phyloP scores from a whole-genome alignment of 2,888 invertebrate species.

The Vandiemenella viatica region DNA sequence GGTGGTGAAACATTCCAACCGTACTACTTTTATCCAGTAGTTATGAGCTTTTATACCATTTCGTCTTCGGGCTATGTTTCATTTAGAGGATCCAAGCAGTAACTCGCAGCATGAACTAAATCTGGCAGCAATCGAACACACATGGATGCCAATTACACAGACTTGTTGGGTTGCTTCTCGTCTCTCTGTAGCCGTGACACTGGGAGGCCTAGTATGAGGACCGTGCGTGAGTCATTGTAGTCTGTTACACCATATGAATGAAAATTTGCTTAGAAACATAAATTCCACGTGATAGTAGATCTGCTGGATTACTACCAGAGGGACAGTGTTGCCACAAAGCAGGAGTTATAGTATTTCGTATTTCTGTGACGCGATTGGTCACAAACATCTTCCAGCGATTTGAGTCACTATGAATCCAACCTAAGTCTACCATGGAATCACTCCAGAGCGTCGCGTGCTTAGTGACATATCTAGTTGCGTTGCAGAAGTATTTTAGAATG shows the following conservation, averaged over 20 bases:
- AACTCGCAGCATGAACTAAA: not conserved
- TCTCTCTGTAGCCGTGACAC: not conserved
- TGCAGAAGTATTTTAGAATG: no score
- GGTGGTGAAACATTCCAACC: not conserved
- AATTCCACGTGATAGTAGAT: not conserved
- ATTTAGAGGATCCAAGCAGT: no score
- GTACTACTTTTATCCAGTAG: not conserved
- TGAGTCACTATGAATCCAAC: not conserved
- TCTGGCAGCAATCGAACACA: not conserved
- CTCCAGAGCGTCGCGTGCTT: not conserved
- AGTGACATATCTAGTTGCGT: not conserved
- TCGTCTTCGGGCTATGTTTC: no score
- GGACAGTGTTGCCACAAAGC: not conserved
- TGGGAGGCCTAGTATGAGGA: not conserved
- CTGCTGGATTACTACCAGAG: not conserved
- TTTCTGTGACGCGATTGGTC: not conserved
- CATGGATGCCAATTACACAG: no score
- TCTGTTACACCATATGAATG: no score
- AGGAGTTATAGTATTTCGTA: not conserved
- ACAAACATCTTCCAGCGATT: not conserved
- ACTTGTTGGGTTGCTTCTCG: no score
- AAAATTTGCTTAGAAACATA: no score
- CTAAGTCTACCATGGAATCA: not conserved
- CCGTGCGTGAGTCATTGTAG: not conserved
- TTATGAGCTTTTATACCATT: not conserved